Conservation (phyloP, 2,888 invertebrate genomes). For the Gibbula magus region DNA sequence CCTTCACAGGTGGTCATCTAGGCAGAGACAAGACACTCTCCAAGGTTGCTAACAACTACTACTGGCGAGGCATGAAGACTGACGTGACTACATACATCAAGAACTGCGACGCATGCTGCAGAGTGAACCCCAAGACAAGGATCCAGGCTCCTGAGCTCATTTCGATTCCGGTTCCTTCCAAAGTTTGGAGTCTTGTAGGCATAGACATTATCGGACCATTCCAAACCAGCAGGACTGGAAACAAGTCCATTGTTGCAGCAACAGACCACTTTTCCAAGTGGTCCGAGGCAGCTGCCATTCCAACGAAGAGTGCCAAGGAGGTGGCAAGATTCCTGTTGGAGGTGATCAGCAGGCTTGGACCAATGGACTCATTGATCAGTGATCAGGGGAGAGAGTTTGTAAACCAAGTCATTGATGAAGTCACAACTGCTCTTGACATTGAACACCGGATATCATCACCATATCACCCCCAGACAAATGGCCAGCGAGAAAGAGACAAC, state of each 20-base stretch:
- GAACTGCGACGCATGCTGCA: no score
- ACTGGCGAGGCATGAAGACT: not conserved
- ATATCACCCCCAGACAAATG: slow-evolving; percentile 23
- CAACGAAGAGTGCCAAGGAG: not conserved
- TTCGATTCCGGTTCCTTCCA: not conserved
- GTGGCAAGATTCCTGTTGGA: slow-evolving; percentile 11
- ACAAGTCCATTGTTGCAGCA: slow-evolving; percentile 14
- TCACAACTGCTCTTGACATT: not conserved
- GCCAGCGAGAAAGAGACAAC: no score
- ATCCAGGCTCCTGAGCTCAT: not conserved
- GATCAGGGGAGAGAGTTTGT: slow-evolving; percentile 25
- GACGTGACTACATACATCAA: no score
- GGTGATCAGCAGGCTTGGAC: not conserved
- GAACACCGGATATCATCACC: not conserved
- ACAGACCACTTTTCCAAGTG: slow-evolving; percentile 22
- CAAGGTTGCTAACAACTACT: no score
- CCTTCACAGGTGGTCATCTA: not conserved
- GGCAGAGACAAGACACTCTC: not conserved
- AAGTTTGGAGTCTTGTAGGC: slow-evolving; percentile 22
- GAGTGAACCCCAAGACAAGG: no score
- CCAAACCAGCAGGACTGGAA: not conserved
- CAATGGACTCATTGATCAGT: slow-evolving; percentile 11
- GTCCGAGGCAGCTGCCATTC: slow-evolving; percentile 20
- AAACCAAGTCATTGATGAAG: slow-evolving; percentile 24
- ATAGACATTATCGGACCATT: slow-evolving; percentile 19